A percentile compares a stretch with the other conserved stretches of the same genome.
These are phyloP conservation scores for Pomatostomus ruficeps DNA, from an alignment of 2,113 vertebrate species.

Conservation along the genomic window DNA sequence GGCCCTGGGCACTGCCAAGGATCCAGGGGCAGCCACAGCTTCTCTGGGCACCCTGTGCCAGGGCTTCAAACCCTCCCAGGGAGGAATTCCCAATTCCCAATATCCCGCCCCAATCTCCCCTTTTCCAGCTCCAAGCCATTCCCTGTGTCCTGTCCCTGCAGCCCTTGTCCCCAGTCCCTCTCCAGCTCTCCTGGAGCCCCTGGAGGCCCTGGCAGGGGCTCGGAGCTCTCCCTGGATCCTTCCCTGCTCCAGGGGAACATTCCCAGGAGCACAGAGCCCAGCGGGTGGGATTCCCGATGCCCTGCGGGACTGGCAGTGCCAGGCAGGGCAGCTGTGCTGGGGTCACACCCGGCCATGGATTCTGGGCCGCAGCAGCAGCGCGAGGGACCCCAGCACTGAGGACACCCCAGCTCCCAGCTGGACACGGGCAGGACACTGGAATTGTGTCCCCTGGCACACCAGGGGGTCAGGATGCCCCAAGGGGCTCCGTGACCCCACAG, in stretches of 20 bases:
- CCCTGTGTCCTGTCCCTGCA: too few species aligned
- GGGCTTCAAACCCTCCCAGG: background rate
- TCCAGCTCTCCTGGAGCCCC: too few species aligned
- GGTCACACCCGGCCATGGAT: rapidly evolving
- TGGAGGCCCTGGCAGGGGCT: too few species aligned
- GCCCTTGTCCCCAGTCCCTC: too few species aligned
- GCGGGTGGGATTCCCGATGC: rapidly evolving
- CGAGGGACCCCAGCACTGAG: background rate
- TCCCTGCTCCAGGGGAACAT: too few species aligned
- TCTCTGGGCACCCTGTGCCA: background rate
- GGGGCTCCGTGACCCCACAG: rapidly evolving
- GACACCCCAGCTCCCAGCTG: rapidly evolving
- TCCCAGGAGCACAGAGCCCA: background rate
- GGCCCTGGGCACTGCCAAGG: background rate
- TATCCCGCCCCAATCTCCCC: too few species aligned
- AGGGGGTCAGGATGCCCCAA: rapidly evolving
- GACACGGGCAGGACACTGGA: too few species aligned
- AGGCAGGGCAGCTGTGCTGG: background rate
- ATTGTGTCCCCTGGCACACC: background rate
- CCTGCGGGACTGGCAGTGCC: background rate
- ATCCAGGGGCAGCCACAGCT: background rate
- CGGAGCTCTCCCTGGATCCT: too few species aligned
- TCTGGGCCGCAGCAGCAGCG: background rate
- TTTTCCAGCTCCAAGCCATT: too few species aligned
- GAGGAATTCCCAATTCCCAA: background rate